Percentiles rank a stretch among this genome's conserved stretches.
Conservation (phyloP, 2,797 vertebrate species). For the Rachycentron canadum region DNA sequence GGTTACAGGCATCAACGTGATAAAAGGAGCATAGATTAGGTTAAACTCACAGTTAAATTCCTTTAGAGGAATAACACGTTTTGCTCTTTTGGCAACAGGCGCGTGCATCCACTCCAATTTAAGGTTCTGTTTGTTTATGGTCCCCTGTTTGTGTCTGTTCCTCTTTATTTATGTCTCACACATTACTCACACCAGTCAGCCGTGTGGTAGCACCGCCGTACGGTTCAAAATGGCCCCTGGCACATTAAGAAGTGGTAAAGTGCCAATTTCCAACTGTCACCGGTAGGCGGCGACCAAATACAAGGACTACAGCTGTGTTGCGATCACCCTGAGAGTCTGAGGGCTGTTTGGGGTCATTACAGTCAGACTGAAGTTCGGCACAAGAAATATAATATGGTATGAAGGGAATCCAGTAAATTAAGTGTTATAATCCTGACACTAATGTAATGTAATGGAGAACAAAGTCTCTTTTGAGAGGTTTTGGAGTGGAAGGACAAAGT, state of each 20-base stretch:
- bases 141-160: conserved; percentile 9
- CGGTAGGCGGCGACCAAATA: conserved; percentile 76
- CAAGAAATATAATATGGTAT: background rate
- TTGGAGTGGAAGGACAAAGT: no score
- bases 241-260: conserved; percentile 57
- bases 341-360: background rate
- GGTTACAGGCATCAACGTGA: background rate
- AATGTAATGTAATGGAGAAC: no score
- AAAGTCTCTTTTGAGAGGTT: no score
- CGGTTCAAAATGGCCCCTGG: conserved; percentile 87
- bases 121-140: conserved; percentile 34
- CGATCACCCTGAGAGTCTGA: background rate
- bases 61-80: background rate
- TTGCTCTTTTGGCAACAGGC: conserved; percentile 18
- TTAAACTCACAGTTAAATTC: conserved; percentile 37
- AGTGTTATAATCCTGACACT: no score
- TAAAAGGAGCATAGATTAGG: background rate
- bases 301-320: conserved; percentile 30
- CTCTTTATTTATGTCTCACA: conserved; percentile 57
- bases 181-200: conserved; percentile 54
- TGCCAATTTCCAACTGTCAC: conserved; percentile 30
- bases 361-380: background rate
- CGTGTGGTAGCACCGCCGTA: conserved; percentile 60
- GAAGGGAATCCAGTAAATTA: no score
- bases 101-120: background rate